phyloP scores from a whole-genome alignment of 2,797 vertebrate genomes.

The Babyrousa celebensis region DNA sequence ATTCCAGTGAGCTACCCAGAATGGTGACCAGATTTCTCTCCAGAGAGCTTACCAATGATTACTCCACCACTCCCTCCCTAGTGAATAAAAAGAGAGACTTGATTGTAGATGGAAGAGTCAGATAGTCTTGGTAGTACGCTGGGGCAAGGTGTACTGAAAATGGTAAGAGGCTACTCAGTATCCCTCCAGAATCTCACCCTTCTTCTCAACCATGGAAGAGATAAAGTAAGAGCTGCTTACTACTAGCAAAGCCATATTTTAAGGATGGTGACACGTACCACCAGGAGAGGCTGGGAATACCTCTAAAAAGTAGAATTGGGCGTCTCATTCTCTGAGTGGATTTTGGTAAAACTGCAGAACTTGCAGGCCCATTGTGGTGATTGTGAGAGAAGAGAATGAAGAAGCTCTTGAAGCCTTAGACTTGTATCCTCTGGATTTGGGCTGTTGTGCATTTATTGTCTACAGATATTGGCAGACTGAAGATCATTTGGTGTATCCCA shows the following conservation, averaged over 20 bases:
- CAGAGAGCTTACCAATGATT: neutral
- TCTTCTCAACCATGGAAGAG: neutral
- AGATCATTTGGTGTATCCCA: neutral
- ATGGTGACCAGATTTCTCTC: neutral
- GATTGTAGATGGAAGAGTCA: neutral
- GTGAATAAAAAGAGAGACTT: neutral
- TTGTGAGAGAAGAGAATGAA: neutral
- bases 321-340: neutral
- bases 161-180: neutral
- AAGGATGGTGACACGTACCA: neutral
- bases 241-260: neutral
- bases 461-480: neutral
- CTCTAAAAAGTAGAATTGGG: neutral
- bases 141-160: neutral
- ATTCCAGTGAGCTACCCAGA: neutral
- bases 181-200: neutral
- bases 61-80: neutral
- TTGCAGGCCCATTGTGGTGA: neutral
- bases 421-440: neutral
- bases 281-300: neutral
- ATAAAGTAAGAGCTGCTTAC: neutral
- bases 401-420: neutral
- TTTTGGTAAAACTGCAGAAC: neutral
- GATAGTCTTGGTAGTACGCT: neutral
- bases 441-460: neutral